phyloP scores from a whole-genome alignment of 2,888 invertebrate genomes.

The Thera obeliscata region DNA sequence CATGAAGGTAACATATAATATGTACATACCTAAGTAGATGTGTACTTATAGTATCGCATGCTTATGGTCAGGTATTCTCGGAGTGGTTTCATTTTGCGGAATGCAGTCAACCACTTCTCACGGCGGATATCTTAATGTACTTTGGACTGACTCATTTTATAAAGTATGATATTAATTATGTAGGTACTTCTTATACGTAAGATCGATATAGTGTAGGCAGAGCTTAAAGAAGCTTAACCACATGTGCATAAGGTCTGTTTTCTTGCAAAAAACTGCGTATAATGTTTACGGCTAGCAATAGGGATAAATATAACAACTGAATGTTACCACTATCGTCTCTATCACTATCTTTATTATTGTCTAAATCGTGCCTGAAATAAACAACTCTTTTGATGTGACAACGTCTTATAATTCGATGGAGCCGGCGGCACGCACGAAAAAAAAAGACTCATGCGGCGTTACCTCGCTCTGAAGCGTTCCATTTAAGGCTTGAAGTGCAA shows the following conservation, averaged over 20 bases:
- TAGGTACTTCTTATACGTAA: not conserved
- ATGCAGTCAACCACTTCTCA: slow-evolving; percentile 41
- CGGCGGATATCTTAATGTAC: slow-evolving; percentile 24
- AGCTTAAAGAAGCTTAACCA: not conserved
- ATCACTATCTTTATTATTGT: too few relatives aligned
- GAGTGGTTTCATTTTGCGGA: slow-evolving; percentile 36
- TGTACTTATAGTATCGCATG: slow-evolving; percentile 15
- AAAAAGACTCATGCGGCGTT: too few relatives aligned
- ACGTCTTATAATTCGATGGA: too few relatives aligned
- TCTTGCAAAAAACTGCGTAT: not conserved
- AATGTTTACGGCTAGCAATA: not conserved
- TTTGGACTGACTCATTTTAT: slow-evolving; percentile 20
- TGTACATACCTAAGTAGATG: not conserved
- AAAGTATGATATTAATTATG: slow-evolving; percentile 1
- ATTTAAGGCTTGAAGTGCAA: too few relatives aligned
- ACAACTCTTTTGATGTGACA: too few relatives aligned
- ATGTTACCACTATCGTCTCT: too few relatives aligned
- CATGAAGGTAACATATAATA: not conserved
- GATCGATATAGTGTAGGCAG: not conserved
- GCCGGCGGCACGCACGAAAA: too few relatives aligned
- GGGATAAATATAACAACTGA: not conserved
- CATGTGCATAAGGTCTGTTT: not conserved
- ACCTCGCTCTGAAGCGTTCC: too few relatives aligned
- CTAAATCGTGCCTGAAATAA: too few relatives aligned
- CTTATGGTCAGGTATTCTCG: slow-evolving; percentile 36